These are phyloP conservation scores for Epistrophella euchroma DNA, from an alignment of 2,888 invertebrate species.

Conservation along the genomic window DNA sequence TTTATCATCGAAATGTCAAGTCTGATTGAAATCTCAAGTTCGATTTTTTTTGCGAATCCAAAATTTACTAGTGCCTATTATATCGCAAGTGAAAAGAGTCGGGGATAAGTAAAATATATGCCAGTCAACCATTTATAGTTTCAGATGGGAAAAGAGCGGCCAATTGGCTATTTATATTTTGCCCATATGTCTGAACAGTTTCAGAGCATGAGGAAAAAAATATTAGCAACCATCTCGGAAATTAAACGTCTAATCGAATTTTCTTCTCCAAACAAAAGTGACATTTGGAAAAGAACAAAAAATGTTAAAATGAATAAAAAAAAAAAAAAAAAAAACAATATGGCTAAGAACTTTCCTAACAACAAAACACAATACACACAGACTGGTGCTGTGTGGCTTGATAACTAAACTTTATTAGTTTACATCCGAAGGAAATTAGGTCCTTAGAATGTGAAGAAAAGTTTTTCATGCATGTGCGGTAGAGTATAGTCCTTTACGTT, in stretches of 20 bases:
- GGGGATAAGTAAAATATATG: too few relatives aligned
- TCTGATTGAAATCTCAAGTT: too few relatives aligned
- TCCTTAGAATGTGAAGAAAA: constrained; percentile 42
- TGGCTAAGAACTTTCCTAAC: neutral
- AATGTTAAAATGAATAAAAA: neutral
- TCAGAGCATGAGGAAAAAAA: neutral
- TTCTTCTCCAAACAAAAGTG: constrained; percentile 2
- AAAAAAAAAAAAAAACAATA: neutral
- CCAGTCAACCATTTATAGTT: too few relatives aligned
- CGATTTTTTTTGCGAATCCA: too few relatives aligned
- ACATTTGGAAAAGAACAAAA: neutral
- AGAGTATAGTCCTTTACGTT: neutral
- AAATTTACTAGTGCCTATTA: too few relatives aligned
- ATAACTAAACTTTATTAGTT: constrained; percentile 43
- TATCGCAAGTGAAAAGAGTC: too few relatives aligned
- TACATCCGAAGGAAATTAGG: constrained; percentile 56
- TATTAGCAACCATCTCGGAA: neutral
- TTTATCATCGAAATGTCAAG: too few relatives aligned
- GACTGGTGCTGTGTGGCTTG: constrained; percentile 18
- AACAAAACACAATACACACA: constrained; percentile 1
- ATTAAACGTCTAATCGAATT: constrained; percentile 21
- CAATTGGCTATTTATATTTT: too few relatives aligned
- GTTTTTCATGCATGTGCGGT: constrained; percentile 23
- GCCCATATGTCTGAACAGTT: neutral
- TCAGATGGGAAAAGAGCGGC: too few relatives aligned